Percentiles rank a stretch among this genome's conserved stretches.
Evolutionary conservation across 2,113 vertebrate species (phyloP).

Genomic region (Aegithalos caudatus): DNA sequence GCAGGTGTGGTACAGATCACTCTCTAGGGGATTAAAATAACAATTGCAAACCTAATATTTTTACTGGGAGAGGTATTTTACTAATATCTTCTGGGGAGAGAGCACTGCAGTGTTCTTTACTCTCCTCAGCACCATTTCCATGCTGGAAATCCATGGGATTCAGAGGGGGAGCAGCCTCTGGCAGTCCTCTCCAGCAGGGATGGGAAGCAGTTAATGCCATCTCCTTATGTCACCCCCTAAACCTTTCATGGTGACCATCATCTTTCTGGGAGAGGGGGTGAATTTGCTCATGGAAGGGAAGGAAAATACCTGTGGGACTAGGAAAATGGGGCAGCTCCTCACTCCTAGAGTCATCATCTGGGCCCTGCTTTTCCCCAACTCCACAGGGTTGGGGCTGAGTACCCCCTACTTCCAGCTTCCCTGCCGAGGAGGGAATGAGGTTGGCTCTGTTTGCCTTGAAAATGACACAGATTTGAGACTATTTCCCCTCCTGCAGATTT

Average conservation of each 20-base stretch:
- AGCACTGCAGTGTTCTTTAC: accelerated
- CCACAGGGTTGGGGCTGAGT: neutral
- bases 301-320: accelerated
- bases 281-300: neutral
- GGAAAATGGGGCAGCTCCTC: neutral
- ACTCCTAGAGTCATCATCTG: neutral
- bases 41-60: neutral
- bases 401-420: neutral
- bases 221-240: neutral
- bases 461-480: conserved; percentile 56
- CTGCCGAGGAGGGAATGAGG: conserved; percentile 18
- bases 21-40: neutral
- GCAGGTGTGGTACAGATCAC: neutral
- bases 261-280: neutral
- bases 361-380: neutral
- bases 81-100: neutral
- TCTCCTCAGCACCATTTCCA: neutral
- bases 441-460: conserved; percentile 32
- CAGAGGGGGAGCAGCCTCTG: neutral
- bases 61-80: neutral
- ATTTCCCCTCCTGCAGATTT: conserved; percentile 60
- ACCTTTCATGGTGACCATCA: neutral
- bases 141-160: neutral
- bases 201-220: neutral
- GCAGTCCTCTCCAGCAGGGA: neutral